Percentiles rank a stretch among this genome's conserved stretches.
phyloP scores from a whole-genome alignment of 2,797 vertebrate genomes.

The Heterohyrax brucei region DNA sequence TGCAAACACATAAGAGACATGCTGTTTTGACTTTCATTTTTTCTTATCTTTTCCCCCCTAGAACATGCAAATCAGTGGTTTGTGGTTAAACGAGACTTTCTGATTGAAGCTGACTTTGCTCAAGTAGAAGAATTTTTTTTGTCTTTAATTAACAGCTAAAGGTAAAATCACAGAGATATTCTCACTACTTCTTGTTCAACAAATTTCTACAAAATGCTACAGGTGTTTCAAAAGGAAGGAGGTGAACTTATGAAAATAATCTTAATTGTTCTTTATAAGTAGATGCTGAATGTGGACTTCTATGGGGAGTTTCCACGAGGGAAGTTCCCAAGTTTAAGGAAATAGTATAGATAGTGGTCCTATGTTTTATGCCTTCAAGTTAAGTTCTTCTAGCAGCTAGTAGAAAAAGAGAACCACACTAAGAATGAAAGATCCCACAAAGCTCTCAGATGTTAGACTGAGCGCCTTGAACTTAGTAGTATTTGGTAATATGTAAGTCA shows the following conservation, averaged over 20 bases:
- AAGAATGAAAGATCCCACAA: conserved; percentile 4
- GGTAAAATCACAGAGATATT: conserved; percentile 35
- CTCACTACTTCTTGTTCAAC: conserved; percentile 16
- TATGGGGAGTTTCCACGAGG: conserved; percentile 7
- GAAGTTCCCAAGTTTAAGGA: conserved; percentile 1
- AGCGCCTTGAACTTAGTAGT: neutral
- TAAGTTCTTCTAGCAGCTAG: neutral
- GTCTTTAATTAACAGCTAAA: conserved; percentile 23
- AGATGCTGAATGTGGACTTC: neutral
- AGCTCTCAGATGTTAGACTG: conserved; percentile 10
- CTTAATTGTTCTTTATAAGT: neutral
- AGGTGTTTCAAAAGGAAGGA: neutral
- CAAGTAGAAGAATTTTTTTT: conserved; percentile 45
- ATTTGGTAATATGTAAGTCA: neutral
- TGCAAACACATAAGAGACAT: neutral
- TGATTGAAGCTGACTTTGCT: conserved; percentile 62
- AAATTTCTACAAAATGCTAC: conserved; percentile 19
- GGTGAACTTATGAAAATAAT: conserved; percentile 13
- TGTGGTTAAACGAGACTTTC: conserved; percentile 71
- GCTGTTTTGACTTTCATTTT: conserved; percentile 43
- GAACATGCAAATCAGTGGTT: conserved; percentile 63
- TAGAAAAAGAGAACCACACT: neutral
- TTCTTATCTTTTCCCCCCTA: conserved; percentile 28
- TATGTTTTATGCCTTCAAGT: neutral
- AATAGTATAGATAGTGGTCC: conserved; percentile 17